phyloP scores from a whole-genome alignment of 2,888 invertebrate species.

The Dione vanillae region DNA sequence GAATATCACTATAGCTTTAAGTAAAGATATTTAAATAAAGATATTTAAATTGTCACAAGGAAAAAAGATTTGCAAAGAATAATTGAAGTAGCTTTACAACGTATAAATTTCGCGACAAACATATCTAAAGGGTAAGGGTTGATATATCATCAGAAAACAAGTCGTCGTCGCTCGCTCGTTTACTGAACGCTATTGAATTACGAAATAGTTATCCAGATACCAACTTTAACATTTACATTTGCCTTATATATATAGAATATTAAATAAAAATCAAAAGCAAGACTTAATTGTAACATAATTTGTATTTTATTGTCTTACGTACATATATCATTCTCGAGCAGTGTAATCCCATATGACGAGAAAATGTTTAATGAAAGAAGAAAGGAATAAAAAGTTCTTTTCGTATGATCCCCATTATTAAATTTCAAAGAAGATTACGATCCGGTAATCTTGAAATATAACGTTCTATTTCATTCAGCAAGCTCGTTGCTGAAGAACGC shows the following conservation, averaged over 20 bases:
- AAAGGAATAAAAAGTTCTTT: conserved; percentile 59
- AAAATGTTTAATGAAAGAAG: conserved; percentile 51
- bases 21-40: neutral
- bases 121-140: conserved; percentile 64
- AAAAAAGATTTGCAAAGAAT: neutral
- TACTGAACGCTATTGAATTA: conserved; percentile 59
- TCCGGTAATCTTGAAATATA: conserved; percentile 72
- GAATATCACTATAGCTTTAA: too few relatives aligned
- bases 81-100: conserved; percentile 24
- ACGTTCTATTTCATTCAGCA: conserved; percentile 64
- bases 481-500: conserved; percentile 65
- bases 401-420: conserved; percentile 68
- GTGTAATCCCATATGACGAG: conserved; percentile 35
- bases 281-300: conserved; percentile 49
- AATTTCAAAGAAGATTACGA: conserved; percentile 73
- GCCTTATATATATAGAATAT: neutral
- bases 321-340: conserved; percentile 29
- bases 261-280: neutral
- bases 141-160: conserved; percentile 60
- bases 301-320: conserved; percentile 49
- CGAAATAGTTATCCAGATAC: conserved; percentile 61
- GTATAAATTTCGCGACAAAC: conserved; percentile 73
- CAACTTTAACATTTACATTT: conserved; percentile 52
- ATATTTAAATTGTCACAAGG: neutral
- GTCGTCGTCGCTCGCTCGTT: conserved; percentile 56